Base-by-base conservation (phyloP, 1,140 invertebrate species). In the Battus philenor region DNA sequence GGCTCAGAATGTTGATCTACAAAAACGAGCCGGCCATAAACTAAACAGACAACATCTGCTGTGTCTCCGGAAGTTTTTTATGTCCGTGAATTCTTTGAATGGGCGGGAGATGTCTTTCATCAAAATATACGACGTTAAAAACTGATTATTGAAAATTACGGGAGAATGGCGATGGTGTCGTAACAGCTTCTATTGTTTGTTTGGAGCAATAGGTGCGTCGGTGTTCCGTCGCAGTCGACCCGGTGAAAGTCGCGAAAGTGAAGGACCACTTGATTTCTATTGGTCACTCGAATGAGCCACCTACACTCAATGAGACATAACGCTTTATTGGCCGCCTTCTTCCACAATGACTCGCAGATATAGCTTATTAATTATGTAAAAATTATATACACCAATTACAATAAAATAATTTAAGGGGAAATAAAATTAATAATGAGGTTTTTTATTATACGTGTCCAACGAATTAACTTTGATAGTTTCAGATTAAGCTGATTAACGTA, bases 221-320 rank as follows among this genome's bases (percentile, higher is more conserved):
- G 41, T 33, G 12, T 47, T 17, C 27, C 24, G 26, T 54, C 33
- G 50, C 45, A 61, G 71, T 11, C 29, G 12, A 26, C 4, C 6
- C 10, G 38, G 38, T 68, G 72, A 76, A 76, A 76, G 72, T 58
- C 56, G 56, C 55, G 68, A 74, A 73, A 76, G 69, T 56, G 47
- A 38, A 52, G 54, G 64, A 62, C 54, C 47, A 44, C 45, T 50
- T 32, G 24, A 47, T 48, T 57, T 52, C 45, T 50, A 45, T 26
- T 29, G 43, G 51, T 45, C 59, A 52, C 8, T 10, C 38, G 24
- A 41, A 41, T 41, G 9, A 22, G 6, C 26, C 4, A 41, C 20
- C 38, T 41, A 41, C 20, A 5, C 5, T 6, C 12, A 17, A 29
- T 27, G 5, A 2, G 12, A 41, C 29, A 41, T 41, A 24, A 8